Conservation (phyloP, 2,888 invertebrate species). For the Sminthurides aquaticus region DNA sequence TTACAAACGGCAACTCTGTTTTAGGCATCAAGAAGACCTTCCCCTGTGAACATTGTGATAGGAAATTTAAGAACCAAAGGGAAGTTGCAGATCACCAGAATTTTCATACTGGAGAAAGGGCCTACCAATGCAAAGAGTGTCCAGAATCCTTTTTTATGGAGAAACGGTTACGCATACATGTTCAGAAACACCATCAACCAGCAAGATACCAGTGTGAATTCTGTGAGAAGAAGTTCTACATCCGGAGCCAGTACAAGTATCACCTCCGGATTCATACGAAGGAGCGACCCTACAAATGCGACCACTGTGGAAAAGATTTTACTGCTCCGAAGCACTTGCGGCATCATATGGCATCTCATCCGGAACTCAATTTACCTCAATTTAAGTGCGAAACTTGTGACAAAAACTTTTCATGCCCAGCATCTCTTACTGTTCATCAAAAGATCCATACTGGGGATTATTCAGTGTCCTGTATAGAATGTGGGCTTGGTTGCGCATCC, state of each 20-base stretch:
- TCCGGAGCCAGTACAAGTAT: not conserved
- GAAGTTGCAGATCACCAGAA: conserved; percentile 6
- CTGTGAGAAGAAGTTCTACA: conserved; percentile 5
- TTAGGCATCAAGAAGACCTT: not conserved
- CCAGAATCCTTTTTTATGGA: not conserved
- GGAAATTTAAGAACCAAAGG: not conserved
- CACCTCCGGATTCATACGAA: conserved; percentile 2
- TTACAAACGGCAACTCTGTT: no score
- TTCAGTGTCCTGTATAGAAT: not conserved
- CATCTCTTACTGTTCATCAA: not conserved
- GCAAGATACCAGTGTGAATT: conserved; percentile 2
- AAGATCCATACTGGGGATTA: not conserved
- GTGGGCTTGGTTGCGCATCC: not conserved
- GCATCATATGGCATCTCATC: conserved; percentile 2
- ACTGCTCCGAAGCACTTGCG: conserved; percentile 10
- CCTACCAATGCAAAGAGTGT: conserved; percentile 3
- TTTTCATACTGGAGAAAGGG: not conserved
- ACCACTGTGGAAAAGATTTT: conserved; percentile 3
- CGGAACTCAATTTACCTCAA: conserved; percentile 4
- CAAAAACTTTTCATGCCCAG: conserved; percentile 2
- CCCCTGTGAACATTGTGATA: not conserved
- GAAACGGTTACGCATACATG: not conserved
- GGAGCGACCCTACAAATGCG: conserved; percentile 5
- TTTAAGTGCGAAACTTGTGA: not conserved
- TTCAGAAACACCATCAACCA: conserved; percentile 2